phyloP scores from a whole-genome alignment of 2,888 invertebrate species.

The Theretra japonica region DNA sequence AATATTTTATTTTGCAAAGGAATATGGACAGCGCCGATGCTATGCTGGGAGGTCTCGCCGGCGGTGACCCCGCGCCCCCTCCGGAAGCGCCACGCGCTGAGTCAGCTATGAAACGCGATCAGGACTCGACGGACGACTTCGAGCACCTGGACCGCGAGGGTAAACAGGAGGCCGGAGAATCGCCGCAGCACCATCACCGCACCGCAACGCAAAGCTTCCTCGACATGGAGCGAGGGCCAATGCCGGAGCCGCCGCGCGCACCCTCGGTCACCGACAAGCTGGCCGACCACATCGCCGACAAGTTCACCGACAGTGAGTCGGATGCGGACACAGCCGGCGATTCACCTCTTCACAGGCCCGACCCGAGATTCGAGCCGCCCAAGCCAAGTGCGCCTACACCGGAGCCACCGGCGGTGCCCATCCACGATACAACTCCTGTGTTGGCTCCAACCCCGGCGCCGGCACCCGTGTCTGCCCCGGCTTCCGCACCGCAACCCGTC shows the following conservation, averaged over 20 bases:
- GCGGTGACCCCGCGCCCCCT: slow-evolving; percentile 62
- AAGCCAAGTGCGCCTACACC: slow-evolving; percentile 49
- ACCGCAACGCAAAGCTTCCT: slow-evolving; percentile 74
- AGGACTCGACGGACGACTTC: slow-evolving; percentile 90
- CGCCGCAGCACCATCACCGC: slow-evolving; percentile 62
- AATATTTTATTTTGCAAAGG: slow-evolving; percentile 47
- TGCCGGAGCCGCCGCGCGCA: slow-evolving; percentile 67
- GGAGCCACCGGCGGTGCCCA: slow-evolving; percentile 45
- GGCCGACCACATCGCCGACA: slow-evolving; percentile 78
- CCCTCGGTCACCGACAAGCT: slow-evolving; percentile 68
- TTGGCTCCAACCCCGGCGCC: slow-evolving; percentile 43
- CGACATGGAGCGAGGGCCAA: slow-evolving; percentile 79
- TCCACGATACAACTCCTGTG: slow-evolving; percentile 42
- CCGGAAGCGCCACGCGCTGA: slow-evolving; percentile 42
- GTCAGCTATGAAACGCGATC: slow-evolving; percentile 82
- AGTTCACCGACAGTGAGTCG: slow-evolving; percentile 85
- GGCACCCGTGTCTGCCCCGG: slow-evolving; percentile 48
- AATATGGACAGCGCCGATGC: slow-evolving; percentile 71
- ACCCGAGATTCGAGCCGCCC: slow-evolving; percentile 57
- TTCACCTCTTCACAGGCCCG: slow-evolving; percentile 74
- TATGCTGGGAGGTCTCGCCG: slow-evolving; percentile 67
- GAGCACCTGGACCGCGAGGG: slow-evolving; percentile 88
- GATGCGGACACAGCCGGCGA: slow-evolving; percentile 80
- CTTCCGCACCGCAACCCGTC: slow-evolving; percentile 37
- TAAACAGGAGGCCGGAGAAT: slow-evolving; percentile 64